These are phyloP conservation scores for Periophthalmus magnuspinnatus DNA, from an alignment of 2,797 vertebrate species.

Conservation along the genomic window DNA sequence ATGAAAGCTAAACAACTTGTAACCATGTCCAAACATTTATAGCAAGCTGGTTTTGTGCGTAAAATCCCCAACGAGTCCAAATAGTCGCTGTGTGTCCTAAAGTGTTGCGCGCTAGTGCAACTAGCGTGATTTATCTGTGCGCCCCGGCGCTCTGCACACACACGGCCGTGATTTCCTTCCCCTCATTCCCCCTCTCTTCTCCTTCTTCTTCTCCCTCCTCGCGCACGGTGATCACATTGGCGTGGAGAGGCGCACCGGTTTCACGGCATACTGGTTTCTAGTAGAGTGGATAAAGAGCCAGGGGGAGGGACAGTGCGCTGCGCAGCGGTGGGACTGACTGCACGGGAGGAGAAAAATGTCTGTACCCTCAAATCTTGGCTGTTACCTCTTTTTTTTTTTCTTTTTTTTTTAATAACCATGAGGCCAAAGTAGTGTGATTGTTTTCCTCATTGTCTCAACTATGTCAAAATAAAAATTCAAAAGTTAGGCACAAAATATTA, in stretches of 20 bases:
- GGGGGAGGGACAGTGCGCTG: constrained; percentile 43
- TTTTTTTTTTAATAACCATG: not conserved
- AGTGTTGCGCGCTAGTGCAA: constrained; percentile 28
- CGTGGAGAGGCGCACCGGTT: constrained; percentile 53
- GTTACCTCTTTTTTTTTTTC: not conserved
- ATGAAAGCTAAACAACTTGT: not conserved
- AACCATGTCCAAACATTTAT: not conserved
- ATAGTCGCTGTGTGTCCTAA: constrained; percentile 22
- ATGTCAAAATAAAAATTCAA: not conserved
- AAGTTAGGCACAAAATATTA: not conserved
- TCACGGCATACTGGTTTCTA: constrained; percentile 77
- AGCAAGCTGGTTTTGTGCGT: not conserved
- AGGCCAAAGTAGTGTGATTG: not conserved
- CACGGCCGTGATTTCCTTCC: constrained; percentile 31
- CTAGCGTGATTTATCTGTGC: constrained; percentile 51
- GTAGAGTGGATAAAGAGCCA: constrained; percentile 77
- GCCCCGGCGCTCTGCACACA: constrained; percentile 35
- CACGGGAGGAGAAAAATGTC: not conserved
- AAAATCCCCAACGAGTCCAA: constrained; percentile 14
- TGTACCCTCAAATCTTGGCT: constrained; percentile 1
- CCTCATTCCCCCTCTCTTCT: constrained; percentile 2
- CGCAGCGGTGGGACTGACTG: constrained; percentile 26
- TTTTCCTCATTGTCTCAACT: not conserved
- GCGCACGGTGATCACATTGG: constrained; percentile 49
- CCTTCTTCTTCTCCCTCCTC: constrained; percentile 4